Base-by-base conservation (phyloP, 1,140 invertebrate genomes). In the Sminthurides bifidus region DNA sequence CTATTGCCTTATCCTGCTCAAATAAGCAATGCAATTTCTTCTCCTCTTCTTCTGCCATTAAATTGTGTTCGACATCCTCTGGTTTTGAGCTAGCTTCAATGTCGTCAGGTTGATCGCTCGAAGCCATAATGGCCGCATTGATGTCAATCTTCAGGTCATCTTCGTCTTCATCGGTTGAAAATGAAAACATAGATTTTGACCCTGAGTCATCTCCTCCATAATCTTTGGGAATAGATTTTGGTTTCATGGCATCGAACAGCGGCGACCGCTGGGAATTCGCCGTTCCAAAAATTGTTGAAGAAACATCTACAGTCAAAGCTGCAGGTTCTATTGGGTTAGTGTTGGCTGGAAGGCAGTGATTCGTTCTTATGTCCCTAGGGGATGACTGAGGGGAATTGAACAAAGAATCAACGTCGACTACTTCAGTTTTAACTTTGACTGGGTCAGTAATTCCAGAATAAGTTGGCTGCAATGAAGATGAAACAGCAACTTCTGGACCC, bases 1-100 rank as follows among this genome's bases (percentile, higher is more conserved):
- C 57, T 45, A 65, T 65, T 15, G 63, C 63, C 29, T 59, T 65
- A 30, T 65, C 58, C 35, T 65, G 63, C 24, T 65, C 63, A 52
- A 64, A 57, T 2, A 64, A 48, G 49, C 53, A 51, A 40, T 58
- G 44, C n/a, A 52, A 24, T 46, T 60, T 58, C 29, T 60, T 55
- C 31, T 64, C 56, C 21, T 64, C 63, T 37, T 61, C 63, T 27
- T 58, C 54, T 17, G 37, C 3, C 21, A 24, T 14, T 23, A 29
- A 29, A 14, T 52, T 58, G 29, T 52, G 40, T 23, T 54, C 58
- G n/a, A 24, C 50, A 8, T 45, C 50, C 15, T 58, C 58, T 23
- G 59, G 59, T 29, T 61, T 50, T 6, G 29, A 29, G n/a, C n/a
- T 30, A 30, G 10, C 30, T 38, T 59, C 57, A 3, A 41, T 21